Evolutionary conservation across 64 coral and sea anemone species (phyloP).

Genomic region (Porites lutea): DNA sequence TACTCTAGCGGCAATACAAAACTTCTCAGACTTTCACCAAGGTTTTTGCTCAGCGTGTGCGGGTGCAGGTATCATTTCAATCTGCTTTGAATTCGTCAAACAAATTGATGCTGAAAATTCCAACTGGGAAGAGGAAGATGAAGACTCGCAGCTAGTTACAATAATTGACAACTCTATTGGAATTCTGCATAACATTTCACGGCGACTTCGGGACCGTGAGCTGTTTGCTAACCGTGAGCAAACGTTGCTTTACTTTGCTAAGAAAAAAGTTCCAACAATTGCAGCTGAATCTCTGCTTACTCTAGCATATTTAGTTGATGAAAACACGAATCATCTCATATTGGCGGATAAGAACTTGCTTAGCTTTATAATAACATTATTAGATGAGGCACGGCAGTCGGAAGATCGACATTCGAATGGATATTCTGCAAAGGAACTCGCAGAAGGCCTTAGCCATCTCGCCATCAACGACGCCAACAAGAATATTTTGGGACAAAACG

Average conservation of each 20-base stretch:
- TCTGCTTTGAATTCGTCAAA: background rate
- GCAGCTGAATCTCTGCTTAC: background rate
- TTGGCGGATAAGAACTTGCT: slow-evolving; percentile 8
- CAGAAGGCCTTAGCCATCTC: slow-evolving; percentile 23
- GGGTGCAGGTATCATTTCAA: background rate
- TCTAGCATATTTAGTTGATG: slow-evolving; percentile 16
- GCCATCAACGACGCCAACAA: slow-evolving; percentile 60
- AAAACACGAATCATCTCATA: slow-evolving; percentile 24
- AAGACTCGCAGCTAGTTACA: background rate
- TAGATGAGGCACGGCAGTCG: background rate
- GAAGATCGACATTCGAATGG: background rate
- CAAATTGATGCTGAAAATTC: background rate
- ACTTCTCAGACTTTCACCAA: slow-evolving; percentile 24
- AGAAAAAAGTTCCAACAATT: background rate
- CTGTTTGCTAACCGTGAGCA: background rate
- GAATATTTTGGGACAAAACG: slow-evolving; percentile 38
- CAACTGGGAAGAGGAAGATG: slow-evolving; percentile 6
- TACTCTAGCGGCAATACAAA: slow-evolving; percentile 5
- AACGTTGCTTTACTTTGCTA: slow-evolving; percentile 31
- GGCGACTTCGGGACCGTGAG: background rate
- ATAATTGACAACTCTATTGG: background rate
- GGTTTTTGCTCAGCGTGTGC: slow-evolving; percentile 15
- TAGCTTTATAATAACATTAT: slow-evolving; percentile 3
- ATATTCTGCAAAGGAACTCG: slow-evolving; percentile 36
- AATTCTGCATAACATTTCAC: slow-evolving; percentile 45